Percentiles rank a stretch among this genome's conserved stretches.
Conservation (phyloP, 2,113 vertebrate species). For the Barbus barbus region DNA sequence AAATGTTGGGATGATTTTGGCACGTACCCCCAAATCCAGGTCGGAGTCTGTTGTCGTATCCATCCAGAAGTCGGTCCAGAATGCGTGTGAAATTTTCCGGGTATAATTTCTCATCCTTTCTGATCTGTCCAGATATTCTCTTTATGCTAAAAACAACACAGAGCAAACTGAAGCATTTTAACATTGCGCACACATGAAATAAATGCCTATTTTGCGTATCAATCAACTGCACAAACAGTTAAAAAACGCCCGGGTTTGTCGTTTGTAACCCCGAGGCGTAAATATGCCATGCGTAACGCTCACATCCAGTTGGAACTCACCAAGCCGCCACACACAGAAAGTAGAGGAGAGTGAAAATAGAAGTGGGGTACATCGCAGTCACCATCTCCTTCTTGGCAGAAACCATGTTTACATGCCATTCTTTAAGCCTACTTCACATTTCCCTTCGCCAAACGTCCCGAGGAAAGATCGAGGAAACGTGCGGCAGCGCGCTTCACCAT, state of each 20-base stretch:
- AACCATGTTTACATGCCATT: slow-evolving; percentile 94
- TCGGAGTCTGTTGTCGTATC: slow-evolving; percentile 97
- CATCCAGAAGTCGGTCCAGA: slow-evolving; percentile 94
- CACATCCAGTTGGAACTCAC: slow-evolving; percentile 78
- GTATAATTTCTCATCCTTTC: slow-evolving; percentile 88
- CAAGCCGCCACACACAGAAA: slow-evolving; percentile 86
- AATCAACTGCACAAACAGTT: not conserved
- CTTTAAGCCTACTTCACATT: slow-evolving; percentile 85
- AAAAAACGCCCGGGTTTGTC: slow-evolving; percentile 5
- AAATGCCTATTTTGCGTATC: not conserved
- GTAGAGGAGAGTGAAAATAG: slow-evolving; percentile 82
- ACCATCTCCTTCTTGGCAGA: slow-evolving; percentile 88
- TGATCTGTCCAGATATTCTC: slow-evolving; percentile 82
- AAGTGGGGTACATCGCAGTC: slow-evolving; percentile 80
- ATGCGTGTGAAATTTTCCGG: slow-evolving; percentile 97
- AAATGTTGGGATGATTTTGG: not conserved
- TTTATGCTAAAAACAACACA: slow-evolving; percentile 76
- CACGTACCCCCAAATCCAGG: slow-evolving; percentile 94
- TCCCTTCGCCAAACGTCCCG: slow-evolving; percentile 77
- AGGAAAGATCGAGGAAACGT: slow-evolving; percentile 61
- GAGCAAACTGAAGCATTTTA: slow-evolving; percentile 47
- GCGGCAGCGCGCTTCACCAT: slow-evolving; percentile 58
- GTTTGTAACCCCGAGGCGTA: slow-evolving; percentile 13
- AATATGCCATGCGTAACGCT: slow-evolving; percentile 39
- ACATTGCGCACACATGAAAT: slow-evolving; percentile 13